Base-by-base conservation (phyloP, 1,140 invertebrate genomes). In the Ceratosolen fusciceps region DNA sequence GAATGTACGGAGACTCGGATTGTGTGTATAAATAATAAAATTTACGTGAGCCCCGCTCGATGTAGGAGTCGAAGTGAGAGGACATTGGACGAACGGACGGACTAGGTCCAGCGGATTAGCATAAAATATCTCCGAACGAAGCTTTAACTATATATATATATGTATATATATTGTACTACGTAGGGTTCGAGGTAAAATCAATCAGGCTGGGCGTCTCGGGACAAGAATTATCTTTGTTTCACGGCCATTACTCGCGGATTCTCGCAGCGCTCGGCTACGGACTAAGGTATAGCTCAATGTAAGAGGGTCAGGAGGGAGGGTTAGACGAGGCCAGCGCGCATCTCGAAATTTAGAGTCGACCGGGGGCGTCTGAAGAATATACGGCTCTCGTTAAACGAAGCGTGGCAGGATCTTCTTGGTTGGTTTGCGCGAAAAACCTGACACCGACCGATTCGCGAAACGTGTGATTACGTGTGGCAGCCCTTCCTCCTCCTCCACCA, bases 351-450 rank as follows among this genome's bases (percentile, higher is more conserved):
- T n/a, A 19, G 24, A 8, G n/a, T 5, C 0, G 62, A 31, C 1
- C 19, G 74, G 37, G 16, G 67, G 71, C 67, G 67, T 47, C 26
- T 39, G 49, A 60, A 70, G 76, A 71, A 79, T 79, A 74, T 74
- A 74, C 77, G 71, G 77, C 47, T 47, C 71, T 79, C 60, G 77
- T 79, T 79, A 73, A 79, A n/a, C n/a, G n/a, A 73, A 65, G 19
- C 29, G 34, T 29, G 65, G 49, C 73, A 75, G 74, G 24, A 29
- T 47, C 58, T 21, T 34, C 43, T 34, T 65, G 31, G 60, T 65
- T 47, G n/a, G 58, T 43, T 62, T 49, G 60, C 52, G 58, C 49
- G 77, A 79, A 79, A 79, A 78, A 49, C 39, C 56, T 19, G 60
- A 21, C 43, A 39, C 76, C n/a, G 43, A 19, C 74, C 21, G n/a